Conservation (phyloP, 2,888 invertebrate species). For the Parnassius smintheus region DNA sequence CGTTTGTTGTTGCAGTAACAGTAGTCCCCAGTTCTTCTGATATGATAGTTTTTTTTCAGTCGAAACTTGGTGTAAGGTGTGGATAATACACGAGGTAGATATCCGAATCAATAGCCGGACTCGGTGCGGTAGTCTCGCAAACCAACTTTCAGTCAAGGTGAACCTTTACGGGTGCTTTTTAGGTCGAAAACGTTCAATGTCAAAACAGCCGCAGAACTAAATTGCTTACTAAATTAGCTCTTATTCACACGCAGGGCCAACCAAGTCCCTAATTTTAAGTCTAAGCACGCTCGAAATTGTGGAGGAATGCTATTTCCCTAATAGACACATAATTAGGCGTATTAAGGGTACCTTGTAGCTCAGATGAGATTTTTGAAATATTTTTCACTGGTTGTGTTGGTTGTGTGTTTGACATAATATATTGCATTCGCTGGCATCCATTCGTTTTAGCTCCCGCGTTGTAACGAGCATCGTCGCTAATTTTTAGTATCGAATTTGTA, state of each 20-base stretch:
- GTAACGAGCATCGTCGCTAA: neutral
- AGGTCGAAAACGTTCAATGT: constrained; percentile 66
- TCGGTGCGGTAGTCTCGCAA: constrained; percentile 65
- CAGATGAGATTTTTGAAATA: no score
- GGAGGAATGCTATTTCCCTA: neutral
- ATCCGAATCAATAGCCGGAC: constrained; percentile 56
- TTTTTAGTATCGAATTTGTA: neutral
- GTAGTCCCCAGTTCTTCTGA: neutral
- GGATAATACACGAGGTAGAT: constrained; percentile 10
- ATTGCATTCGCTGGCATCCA: no score
- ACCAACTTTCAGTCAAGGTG: constrained; percentile 59
- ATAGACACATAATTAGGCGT: neutral
- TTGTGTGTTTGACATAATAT: no score
- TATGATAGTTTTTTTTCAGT: neutral
- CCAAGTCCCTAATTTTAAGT: constrained; percentile 1
- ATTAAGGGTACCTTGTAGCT: no score
- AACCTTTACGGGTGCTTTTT: constrained; percentile 52
- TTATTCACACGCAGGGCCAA: constrained; percentile 36
- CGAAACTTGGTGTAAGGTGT: neutral
- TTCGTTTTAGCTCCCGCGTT: no score
- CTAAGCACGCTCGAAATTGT: neutral
- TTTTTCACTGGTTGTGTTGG: no score
- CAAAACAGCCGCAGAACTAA: constrained; percentile 69
- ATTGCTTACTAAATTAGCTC: constrained; percentile 53
- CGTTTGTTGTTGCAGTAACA: neutral